Base-by-base conservation (phyloP, 2,797 vertebrate genomes). In the Coreius guichenoti region DNA sequence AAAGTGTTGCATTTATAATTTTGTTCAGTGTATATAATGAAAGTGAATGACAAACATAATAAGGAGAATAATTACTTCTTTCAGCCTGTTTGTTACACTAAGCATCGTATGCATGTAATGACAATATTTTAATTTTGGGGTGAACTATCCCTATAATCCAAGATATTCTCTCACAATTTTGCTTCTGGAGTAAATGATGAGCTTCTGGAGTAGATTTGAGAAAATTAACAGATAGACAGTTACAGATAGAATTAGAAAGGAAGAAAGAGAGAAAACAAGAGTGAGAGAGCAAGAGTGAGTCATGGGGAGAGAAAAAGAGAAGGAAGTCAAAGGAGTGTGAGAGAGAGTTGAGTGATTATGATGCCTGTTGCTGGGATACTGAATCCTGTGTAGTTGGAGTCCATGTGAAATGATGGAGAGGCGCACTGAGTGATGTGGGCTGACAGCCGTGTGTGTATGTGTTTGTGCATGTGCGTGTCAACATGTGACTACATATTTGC, bases 291-390 rank as follows among this genome's bases (percentile, higher is more conserved):
- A 49, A 36, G 51, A 84, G 39, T 78, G 65, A 84, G 65, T 85
- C 83, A 84, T 8, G 19, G 47, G 31, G 8, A 70, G 80, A 56
- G 23, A 81, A 51, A 81, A 19, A 58, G 58, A 75, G 39, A 70
- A 76, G 78, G 29, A 70, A 82, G 49, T 76, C 21, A 45, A 17
- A 82, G 63, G 72, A 47, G 58, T 19, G 11, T 47, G 14, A 47
- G 33, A 70, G 47, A 78, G 63, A 79, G 54, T 65, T 67, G 67
- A 77, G 81, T 63, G 65, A 84, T 84, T 86, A 83, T 86, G 58
- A 86, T 79, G 83, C 85, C 58, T 69, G 89, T 90, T 90, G 89
- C 87, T 73, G 81, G 86, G 87, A 88, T 84, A 90, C 89, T 56
- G 76, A 73, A 81, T 85, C 70, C 83, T 63, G 78, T 83, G 76